Evolutionary conservation across 1,140 invertebrate species (phyloP), one percentile per base, ranked within the genome.

Genomic region (Hycleus phaleratus): DNA sequence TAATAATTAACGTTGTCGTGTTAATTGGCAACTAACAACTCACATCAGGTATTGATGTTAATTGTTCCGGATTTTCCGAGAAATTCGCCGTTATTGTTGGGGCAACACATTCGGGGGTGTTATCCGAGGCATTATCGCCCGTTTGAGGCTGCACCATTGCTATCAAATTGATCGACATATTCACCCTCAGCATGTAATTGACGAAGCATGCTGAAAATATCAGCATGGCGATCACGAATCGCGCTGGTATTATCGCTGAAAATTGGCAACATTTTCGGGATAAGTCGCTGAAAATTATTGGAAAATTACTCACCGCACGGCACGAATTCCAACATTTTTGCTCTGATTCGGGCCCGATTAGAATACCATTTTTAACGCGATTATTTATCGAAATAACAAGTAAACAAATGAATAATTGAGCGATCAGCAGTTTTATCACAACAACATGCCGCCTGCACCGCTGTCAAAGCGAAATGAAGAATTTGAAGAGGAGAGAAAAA

Each of bases 161-260:
- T 7, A 87, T 83, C 38, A 88, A 81, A 49, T 81, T 85, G 46
- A 88, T 81, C 7, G 85, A 86, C 66, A 88, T 79, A 74, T 88
- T 87, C 10, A 85, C 85, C 49, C 85, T 77, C 51, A 87, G 79
- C 72, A 87, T 84, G 67, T 87, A 88, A 4, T 81, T 81, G 46
- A 87, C 79, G 76, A 87, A 85, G 56, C 85, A 85, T 38, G 84
- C 82, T 32, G 83, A 76, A 60, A 88, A 87, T 65, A 88, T 74
- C 80, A 88, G 82, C 2, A 84, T 70, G n/a, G 81, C 85, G 32
- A 88, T 68, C 58, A 83, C 77, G 40, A 78, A 78, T 38, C 70
- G 55, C 3, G 61, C 65, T 11, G 69, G 65, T 26, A 66, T 63
- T 42, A 52, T 26, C 2, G 25, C 50, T 52, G 24, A 11, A 39